phyloP scores from a whole-genome alignment of 2,888 invertebrate species.

The Pollenia amentaria region DNA sequence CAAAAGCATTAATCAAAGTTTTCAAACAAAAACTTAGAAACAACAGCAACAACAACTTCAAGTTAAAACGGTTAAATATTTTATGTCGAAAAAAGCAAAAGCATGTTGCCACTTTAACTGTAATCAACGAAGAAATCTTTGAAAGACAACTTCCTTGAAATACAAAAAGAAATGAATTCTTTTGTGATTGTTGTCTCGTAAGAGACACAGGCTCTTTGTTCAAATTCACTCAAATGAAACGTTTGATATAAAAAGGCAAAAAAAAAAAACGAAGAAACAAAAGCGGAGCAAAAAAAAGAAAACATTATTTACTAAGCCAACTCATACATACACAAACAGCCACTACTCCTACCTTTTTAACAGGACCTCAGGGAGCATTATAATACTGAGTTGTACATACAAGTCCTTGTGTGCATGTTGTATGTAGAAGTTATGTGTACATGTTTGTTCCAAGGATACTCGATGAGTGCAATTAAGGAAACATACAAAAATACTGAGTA shows the following conservation, averaged over 20 bases:
- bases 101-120: conserved; percentile 37
- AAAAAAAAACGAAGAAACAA: conserved; percentile 16
- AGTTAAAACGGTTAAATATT: conserved; percentile 39
- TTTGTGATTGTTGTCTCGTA: conserved; percentile 56
- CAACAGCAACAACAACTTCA: background rate
- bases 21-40: conserved; percentile 10
- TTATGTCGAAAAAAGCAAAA: conserved; percentile 33
- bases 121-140: conserved; percentile 58
- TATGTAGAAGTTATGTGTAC: background rate
- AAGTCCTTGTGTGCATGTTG: conserved; percentile 1
- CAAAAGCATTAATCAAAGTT: conserved; percentile 54
- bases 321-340: background rate
- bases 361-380: conserved; percentile 50
- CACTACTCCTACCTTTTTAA: background rate
- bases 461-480: conserved; percentile 20
- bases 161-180: conserved; percentile 50
- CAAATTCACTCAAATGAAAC: conserved; percentile 71
- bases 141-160: conserved; percentile 66
- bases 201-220: conserved; percentile 65
- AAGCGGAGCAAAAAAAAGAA: conserved; percentile 2
- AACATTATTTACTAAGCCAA: conserved; percentile 25
- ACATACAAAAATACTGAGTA: conserved; percentile 20
- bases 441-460: conserved; percentile 48
- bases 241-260: conserved; percentile 34
- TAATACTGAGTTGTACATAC: conserved; percentile 16